A percentile compares a stretch with the other conserved stretches of the same genome.
Conservation (phyloP, 2,888 invertebrate species). For the Imbricaverruca yamaguchii region DNA sequence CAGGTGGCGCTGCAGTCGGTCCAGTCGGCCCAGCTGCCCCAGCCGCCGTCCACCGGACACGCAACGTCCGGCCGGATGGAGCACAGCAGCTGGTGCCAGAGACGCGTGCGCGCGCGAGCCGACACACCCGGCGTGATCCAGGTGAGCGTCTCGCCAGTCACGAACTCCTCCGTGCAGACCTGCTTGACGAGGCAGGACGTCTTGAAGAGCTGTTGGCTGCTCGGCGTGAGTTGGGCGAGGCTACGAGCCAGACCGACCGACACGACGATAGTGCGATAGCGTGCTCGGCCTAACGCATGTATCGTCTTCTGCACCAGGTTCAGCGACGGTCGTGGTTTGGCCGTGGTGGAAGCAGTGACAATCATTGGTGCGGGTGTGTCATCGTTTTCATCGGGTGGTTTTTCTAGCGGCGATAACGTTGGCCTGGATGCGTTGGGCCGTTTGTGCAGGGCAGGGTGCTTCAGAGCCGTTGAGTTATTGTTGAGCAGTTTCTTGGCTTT, state of each 20-base stretch:
- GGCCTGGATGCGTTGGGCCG: neutral
- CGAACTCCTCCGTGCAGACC: neutral
- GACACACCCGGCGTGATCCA: neutral
- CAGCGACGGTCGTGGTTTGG: neutral
- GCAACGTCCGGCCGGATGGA: neutral
- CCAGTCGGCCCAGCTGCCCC: neutral
- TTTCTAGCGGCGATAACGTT: neutral
- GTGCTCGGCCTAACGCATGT: no score
- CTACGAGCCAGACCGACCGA: neutral
- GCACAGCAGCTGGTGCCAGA: conserved; percentile 19
- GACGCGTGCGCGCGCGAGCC: neutral
- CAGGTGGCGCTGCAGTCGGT: conserved; percentile 15
- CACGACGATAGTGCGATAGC: neutral
- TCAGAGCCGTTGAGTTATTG: neutral
- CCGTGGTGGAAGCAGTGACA: neutral
- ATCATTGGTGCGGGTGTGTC: neutral
- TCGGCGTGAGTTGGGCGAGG: neutral
- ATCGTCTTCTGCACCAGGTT: neutral
- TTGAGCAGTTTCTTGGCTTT: neutral
- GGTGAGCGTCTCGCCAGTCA: neutral
- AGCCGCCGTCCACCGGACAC: conserved; percentile 19
- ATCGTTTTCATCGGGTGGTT: neutral
- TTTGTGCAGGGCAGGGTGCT: neutral
- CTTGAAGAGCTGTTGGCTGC: conserved; percentile 16
- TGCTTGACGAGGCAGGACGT: neutral